Conservation (phyloP, 2,797 vertebrate species). For the Pipistrellus pipistrellus region DNA sequence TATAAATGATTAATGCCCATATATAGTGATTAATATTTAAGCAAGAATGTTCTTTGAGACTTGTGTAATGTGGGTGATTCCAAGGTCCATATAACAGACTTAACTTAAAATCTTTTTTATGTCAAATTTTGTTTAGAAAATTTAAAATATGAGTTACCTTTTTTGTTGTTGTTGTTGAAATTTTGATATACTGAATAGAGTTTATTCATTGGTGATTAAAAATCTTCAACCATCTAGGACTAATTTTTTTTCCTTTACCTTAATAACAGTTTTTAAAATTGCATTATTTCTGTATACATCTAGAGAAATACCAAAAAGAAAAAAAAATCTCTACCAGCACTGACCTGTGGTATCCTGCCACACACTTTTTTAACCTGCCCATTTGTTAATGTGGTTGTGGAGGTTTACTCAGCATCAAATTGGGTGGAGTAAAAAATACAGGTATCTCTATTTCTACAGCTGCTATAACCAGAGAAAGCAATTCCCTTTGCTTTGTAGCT, state of each 20-base stretch:
- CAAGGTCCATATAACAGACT: constrained; percentile 12
- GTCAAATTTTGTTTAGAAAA: constrained; percentile 49
- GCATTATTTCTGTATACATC: neutral
- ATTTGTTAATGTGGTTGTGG: neutral
- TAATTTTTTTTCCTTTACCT: constrained; percentile 45
- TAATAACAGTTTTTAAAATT: neutral
- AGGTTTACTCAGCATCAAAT: neutral
- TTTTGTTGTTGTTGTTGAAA: constrained; percentile 50
- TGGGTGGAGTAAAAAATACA: no score
- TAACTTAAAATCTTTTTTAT: constrained; percentile 60
- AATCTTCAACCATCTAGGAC: constrained; percentile 3
- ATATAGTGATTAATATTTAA: constrained; percentile 64
- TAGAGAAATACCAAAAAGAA: constrained; percentile 53
- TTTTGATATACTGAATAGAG: constrained; percentile 11
- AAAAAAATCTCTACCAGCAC: neutral
- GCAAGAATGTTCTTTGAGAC: constrained; percentile 61
- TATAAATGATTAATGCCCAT: constrained; percentile 63
- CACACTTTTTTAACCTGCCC: neutral
- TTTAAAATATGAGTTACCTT: constrained; percentile 60
- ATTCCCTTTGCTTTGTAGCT: neutral
- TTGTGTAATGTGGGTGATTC: constrained; percentile 52
- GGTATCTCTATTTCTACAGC: neutral
- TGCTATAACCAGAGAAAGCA: neutral
- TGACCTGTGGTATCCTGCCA: neutral
- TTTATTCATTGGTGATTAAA: constrained; percentile 55